Evolutionary conservation across 1,140 invertebrate genomes (phyloP), one percentile per base, ranked within the genome.

Genomic region (Drosophila navojoa): DNA sequence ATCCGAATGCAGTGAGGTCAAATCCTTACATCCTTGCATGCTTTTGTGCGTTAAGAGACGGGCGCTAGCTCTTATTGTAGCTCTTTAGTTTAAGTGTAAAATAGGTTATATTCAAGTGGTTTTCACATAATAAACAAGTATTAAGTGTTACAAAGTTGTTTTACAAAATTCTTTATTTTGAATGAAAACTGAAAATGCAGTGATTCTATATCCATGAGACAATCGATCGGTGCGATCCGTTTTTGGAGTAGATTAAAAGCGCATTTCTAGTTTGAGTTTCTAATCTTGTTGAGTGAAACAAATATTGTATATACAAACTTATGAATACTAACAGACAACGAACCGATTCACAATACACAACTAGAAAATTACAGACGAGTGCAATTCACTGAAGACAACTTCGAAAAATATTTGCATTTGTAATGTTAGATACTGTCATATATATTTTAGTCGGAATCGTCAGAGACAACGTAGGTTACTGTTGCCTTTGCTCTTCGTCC

Each of bases 61-160:
- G 71, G 70, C 74, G 66, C 64, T 81, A 72, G 68, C 66, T 40
- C 79, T 60, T 78, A 68, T 54, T 19, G 38, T 84, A 84, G 81
- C 55, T 69, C 25, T 44, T 81, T 77, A 81, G 62, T 52, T 53
- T n/a, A 81, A 86, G 77, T 69, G 9, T 86, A 86, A 76, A 60
- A 19, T 59, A 53, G 42, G 13, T 44, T 44, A 45, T 22, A 22
- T 32, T 29, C 44, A 32, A 59, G 25, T 47, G 42, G 52, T n/a
- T 25, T 45, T 13, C 52, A 66, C 15, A 3, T 29, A 67, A 67
- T 67, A 66, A 66, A 67, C 1, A 58, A 49, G 29, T 38, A 35
- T n/a, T 66, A 58, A 66, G 29, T 49, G 29, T 66, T 47, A 42
- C 10, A 57, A 57, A 29, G 15, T 1, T n/a, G 10, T 47, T 47